Base-by-base conservation (phyloP, 2,888 invertebrate genomes). In the Eulithis testata region DNA sequence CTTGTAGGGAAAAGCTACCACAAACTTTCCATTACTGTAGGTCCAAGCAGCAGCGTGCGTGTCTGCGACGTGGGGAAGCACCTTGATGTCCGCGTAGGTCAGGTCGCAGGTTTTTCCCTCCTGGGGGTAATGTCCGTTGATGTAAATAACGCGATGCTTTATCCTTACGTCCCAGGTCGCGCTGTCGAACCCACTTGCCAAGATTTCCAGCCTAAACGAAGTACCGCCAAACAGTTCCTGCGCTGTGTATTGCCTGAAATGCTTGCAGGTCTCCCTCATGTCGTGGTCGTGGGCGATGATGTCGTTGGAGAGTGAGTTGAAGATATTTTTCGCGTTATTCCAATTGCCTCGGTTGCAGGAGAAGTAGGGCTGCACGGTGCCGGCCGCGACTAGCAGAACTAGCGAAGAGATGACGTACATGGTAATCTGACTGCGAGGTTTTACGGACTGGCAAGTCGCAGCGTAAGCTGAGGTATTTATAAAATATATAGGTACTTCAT, bases 251-350 rank as follows among this genome's bases (percentile, higher is more conserved):
- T 64, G 51, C 27, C 53, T 59, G 60, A 69, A 73, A 51, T 70
- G 69, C 54, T 69, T 67, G 62, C 74, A 74, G n/a, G 64, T 71
- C 14, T 65, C 66, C 36, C 57, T 50, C 0, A 72, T 52, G 21
- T 67, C 64, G 49, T 65, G 59, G 63, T 74, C 74, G 2, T 66
- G 59, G 51, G 53, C 27, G 11, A 68, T 68, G 53, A 73, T 52
- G 8, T 65, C 56, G n/a, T 66, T 66, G 51, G 72, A 62, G 21
- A 73, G 49, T 27, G 21, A 58, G 45, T 72, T 64, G 61, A 73
- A 73, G 27, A 56, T 31, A 44, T 40, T 59, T 11, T 56, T 58
- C 4, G 68, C 68, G 3, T 62, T 59, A 56, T 69, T 66, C 40
- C 31, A 57, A 27, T 60, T 62, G 45, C 44, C 49, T 11, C 63